These are phyloP conservation scores for Cylas formicarius DNA, from an alignment of 1,140 invertebrate species.

Conservation along the genomic window DNA sequence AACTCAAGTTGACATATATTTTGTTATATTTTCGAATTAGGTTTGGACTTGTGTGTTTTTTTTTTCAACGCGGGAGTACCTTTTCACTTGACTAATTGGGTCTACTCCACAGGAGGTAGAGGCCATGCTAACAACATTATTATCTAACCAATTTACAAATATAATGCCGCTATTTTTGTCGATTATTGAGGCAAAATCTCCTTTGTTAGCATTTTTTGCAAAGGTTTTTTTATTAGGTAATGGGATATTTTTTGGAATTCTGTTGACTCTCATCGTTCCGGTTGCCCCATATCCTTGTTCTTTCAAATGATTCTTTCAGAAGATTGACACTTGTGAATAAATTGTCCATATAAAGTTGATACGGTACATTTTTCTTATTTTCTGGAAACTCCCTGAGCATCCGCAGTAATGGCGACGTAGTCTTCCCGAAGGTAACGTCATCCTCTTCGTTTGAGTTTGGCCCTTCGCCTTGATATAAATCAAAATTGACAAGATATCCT, in stretches of 20 bases:
- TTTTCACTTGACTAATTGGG: slow-evolving; percentile 25
- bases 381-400: slow-evolving; percentile 26
- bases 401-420: slow-evolving; percentile 20
- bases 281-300: slow-evolving; percentile 6
- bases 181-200: neutral
- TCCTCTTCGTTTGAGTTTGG: slow-evolving; percentile 14
- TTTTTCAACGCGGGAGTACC: slow-evolving; percentile 41
- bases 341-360: slow-evolving; percentile 7
- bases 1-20: slow-evolving; percentile 11
- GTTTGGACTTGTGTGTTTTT: no score
- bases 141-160: slow-evolving; percentile 9
- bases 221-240: slow-evolving; percentile 9
- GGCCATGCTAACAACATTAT: slow-evolving; percentile 9
- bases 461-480: slow-evolving; percentile 36
- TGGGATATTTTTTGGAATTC: slow-evolving; percentile 2
- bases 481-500: slow-evolving; percentile 36
- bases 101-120: slow-evolving; percentile 14
- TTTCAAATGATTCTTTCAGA: slow-evolving; percentile 3
- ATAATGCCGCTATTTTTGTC: no score
- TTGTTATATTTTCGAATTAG: slow-evolving; percentile 2
- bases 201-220: slow-evolving; percentile 3
- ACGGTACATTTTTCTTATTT: slow-evolving; percentile 7
- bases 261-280: slow-evolving; percentile 3
- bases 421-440: slow-evolving; percentile 30
- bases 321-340: slow-evolving; percentile 5